Evolutionary conservation across 1,140 invertebrate species (phyloP), one percentile per base, ranked within the genome.

Genomic region (Oedothorax gibbosus): DNA sequence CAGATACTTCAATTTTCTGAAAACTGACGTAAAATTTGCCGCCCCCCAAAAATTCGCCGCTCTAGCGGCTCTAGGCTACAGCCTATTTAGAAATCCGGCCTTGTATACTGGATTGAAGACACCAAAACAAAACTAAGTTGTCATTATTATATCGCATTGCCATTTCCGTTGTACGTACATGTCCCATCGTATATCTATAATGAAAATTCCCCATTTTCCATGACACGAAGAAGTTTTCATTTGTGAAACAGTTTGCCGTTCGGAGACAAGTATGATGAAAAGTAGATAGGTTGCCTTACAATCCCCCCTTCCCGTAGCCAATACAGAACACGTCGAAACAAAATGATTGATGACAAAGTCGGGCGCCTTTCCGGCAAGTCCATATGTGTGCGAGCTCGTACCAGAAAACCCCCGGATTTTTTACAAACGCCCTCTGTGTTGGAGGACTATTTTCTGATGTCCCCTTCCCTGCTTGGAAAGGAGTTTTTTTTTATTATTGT

Each of bases 251-350:
- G 81, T 81, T 81, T 81, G 78, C 78, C 78, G 78, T 84, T 84
- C 60, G n/a, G 81, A 84, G 72, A 75, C 80, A 73, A 82, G 80
- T 73, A 82, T 82, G 80, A 82, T 82, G 71, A 75, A 84, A 84
- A 84, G 81, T 83, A 83, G 81, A 83, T 83, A 83, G 81, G 81
- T 84, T 84, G 81, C 81, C 81, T 75, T 75, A 84, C 81, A 84
- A 84, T 84, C 72, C 81, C 35, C 68, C 50, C 66, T 78, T 69
- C 51, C 76, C 73, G 50, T 60, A 78, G 64, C 83, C 83, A 85
- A 85, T 85, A 78, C 83, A 85, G 83, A 85, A 85, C 69, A 85
- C 72, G 83, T 85, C 83, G 83, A 85, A 85, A 85, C 83, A 85
- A 85, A 85, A 85, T 85, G 83, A 85, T 85, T 77, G 83, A 85